Evolutionary conservation across 2,797 vertebrate species (phyloP).

Genomic region (Apodemus agrarius): DNA sequence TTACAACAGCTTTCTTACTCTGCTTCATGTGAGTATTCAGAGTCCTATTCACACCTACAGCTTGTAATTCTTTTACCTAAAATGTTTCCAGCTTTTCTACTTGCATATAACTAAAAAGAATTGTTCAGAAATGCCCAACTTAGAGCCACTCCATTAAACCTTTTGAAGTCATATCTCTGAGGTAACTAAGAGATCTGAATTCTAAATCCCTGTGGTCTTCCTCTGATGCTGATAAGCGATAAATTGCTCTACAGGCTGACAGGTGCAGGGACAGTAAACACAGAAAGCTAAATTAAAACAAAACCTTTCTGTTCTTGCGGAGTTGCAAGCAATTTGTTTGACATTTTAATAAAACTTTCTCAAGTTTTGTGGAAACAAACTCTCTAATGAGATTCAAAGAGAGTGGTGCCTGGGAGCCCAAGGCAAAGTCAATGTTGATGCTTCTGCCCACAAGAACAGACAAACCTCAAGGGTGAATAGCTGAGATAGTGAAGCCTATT

Average conservation of each 20-base stretch:
- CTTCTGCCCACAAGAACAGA: neutral
- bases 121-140: neutral
- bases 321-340: neutral
- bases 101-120: neutral
- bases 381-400: conserved; percentile 46
- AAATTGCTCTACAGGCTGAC: neutral
- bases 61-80: neutral
- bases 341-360: neutral
- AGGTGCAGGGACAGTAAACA: neutral
- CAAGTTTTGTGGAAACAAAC: neutral
- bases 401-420: neutral
- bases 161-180: neutral
- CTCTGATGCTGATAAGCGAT: neutral
- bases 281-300: neutral
- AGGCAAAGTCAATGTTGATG: neutral
- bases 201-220: neutral
- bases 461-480: conserved; percentile 13
- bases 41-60: neutral
- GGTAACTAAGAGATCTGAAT: neutral
- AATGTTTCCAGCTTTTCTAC: neutral
- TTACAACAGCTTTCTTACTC: neutral
- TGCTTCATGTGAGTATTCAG: neutral
- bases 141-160: neutral
- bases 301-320: neutral
- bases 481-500: neutral